A percentile compares a stretch with the other conserved stretches of the same genome.
Evolutionary conservation across 2,888 invertebrate genomes (phyloP).

Genomic region (Epinotia demarniana): DNA sequence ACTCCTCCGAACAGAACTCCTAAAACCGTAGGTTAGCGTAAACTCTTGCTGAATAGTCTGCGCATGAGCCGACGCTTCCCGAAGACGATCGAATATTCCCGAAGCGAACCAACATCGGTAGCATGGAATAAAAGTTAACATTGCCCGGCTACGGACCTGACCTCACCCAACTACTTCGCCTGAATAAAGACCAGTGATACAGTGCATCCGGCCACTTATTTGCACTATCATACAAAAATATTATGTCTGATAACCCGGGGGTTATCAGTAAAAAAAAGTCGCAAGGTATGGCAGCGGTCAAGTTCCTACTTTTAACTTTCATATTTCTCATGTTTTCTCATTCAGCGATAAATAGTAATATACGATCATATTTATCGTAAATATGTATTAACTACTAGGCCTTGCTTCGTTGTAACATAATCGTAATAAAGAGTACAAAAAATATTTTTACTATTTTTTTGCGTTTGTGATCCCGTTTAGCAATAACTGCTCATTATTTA

Average conservation of each 20-base stretch:
- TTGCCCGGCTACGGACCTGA: conserved; percentile 27
- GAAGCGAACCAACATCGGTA: not conserved
- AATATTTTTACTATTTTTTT: not conserved
- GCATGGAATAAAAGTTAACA: not conserved
- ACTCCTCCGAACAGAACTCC: not conserved
- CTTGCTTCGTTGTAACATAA: not conserved
- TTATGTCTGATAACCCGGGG: conserved; percentile 28
- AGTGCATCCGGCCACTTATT: conserved; percentile 43
- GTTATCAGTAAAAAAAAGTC: conserved; percentile 36
- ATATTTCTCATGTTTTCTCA: conserved; percentile 10
- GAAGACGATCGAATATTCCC: not conserved
- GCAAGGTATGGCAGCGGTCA: conserved; percentile 30
- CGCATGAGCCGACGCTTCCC: not conserved
- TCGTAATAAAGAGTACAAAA: not conserved
- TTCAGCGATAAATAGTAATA: not conserved
- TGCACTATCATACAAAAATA: conserved; percentile 39
- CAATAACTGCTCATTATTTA: conserved; percentile 5
- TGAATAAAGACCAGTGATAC: conserved; percentile 41
- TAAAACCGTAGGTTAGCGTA: not conserved
- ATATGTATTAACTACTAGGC: not conserved
- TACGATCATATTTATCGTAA: not conserved
- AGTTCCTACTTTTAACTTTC: conserved; percentile 15
- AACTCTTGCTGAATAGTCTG: not conserved
- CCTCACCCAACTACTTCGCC: conserved; percentile 37
- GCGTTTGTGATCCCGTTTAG: not conserved